Base-by-base conservation (phyloP, 2,113 vertebrate genomes). In the Syrrhaptes paradoxus region DNA sequence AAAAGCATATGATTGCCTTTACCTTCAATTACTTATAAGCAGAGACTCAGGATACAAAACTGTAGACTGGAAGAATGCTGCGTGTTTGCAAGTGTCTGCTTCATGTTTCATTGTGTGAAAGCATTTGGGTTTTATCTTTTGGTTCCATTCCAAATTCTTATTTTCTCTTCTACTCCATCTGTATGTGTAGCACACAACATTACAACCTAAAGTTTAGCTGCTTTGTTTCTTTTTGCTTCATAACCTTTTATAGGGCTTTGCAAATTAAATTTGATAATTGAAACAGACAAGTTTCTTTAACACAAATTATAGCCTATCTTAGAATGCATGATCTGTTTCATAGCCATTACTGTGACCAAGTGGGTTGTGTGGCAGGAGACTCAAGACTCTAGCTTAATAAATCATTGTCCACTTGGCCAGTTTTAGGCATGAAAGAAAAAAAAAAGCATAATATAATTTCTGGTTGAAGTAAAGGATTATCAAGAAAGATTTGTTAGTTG, bases 221-320 rank as follows among this genome's bases (percentile, higher is more conserved):
- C 76, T 94, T 92, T 92, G 48, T 85, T 96, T 82, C 90, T 89
- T 89, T 91, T 85, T 83, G 68, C 58, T 95, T 97, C 93, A 92
- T 91, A 95, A 95, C 51, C 79, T 89, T 93, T 96, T 91, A 95
- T 52, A 96, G 62, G 92, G 55, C 82, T 96, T 94, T 89, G 85
- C 70, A 96, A 95, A 96, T 97, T 97, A 94, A 95, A 94, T 95
- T 82, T 87, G 72, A 74, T 96, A 93, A 96, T 95, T 94, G 93
- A 96, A 97, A 80, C 34, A 52, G 96, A 96, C 94, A 97, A 86
- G 87, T 96, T 97, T 96, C 92, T 97, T 96, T 96, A 96, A 77
- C 85, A 49, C 87, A 85, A 96, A 96, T 97, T 96, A 96, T 89
- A 93, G 89, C 90, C 95, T 87, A 85, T 94, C 89, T 94, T 95